Evolutionary conservation across 2,113 vertebrate genomes (phyloP), one percentile per base, ranked within the genome.

Genomic region (Plotosus lineatus): DNA sequence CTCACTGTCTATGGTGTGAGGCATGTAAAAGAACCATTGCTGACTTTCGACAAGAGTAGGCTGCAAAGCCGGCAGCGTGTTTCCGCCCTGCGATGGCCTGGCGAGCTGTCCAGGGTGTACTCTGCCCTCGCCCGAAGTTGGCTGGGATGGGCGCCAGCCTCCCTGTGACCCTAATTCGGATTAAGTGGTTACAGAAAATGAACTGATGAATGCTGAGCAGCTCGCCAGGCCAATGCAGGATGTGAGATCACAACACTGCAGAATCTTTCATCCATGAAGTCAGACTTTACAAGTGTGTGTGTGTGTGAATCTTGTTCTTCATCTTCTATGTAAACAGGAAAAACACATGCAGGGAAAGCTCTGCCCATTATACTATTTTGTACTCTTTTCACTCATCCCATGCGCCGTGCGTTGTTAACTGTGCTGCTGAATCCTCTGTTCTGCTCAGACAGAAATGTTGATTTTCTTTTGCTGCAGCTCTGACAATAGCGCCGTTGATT

Each of bases 201-300:
- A n/a, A n/a, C n/a, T n/a, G n/a, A n/a, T n/a, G n/a, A n/a, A n/a
- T n/a, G n/a, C n/a, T n/a, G n/a, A n/a, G n/a, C n/a, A n/a, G n/a
- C n/a, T n/a, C n/a, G n/a, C n/a, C n/a, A n/a, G n/a, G n/a, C n/a
- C n/a, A n/a, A n/a, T n/a, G n/a, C n/a, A 33, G 17, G 7, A n/a
- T 26, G 1, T 6, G 19, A n/a, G 56, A 58, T 68, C 15, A 7
- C 40, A 15, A n/a, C 23, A 9, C 56, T 81, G 31, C 55, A 48
- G 51, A 51, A 26, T 66, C 48, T 78, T 44, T 46, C n/a, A n/a
- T 60, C 28, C 51, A 40, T 85, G 80, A 85, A 31, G 80, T 82
- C 83, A 82, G 17, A 58, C 51, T 51, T 26, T 31, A 51, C 38
- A 33, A 50, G 12, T 38, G 65, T 50, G 65, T 40, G 66, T 48